Base-by-base conservation (phyloP, 2,888 invertebrate genomes). In the Ennomos fuscantarius region DNA sequence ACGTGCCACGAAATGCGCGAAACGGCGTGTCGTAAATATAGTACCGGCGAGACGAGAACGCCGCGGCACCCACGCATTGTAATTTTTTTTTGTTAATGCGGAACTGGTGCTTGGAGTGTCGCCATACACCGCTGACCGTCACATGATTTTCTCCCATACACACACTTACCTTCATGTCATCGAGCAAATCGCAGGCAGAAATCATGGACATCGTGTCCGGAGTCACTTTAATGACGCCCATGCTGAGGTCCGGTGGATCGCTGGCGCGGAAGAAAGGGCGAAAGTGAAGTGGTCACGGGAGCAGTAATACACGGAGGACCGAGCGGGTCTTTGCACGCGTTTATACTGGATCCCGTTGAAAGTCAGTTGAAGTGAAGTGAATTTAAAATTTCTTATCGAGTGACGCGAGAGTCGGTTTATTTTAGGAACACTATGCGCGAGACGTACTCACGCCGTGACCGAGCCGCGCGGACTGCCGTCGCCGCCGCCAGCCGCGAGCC, bases 391-490 rank as follows among this genome's bases (percentile, higher is more conserved):
- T 44, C 62, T 60, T 68, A 68, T 68, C 79, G 82, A 82, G 81
- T 81, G 74, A 82, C 85, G 82, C 86, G 86, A 82, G 82, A 78
- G 70, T 83, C 71, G 74, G 75, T 69, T 56, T 68, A 71, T 76
- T 84, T 84, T 78, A 82, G 82, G 84, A 81, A 75, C 87, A 85
- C 85, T 69, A 69, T 62, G 84, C 89, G 88, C 82, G 87, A 83
- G 82, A 82, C 87, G 84, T 79, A 62, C 87, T 85, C 87, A 81
- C 90, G 86, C 86, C 73, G 83, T 87, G 88, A 89, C 88, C 87
- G 92, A 91, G 91, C 87, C 91, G 89, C 92, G 86, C 82, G 86
- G 87, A 92, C 91, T 92, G 87, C 82, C 69, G 81, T 66, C 62
- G 66, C 52, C 66, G 66, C 61, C 68, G 64, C 50, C 52, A 55